phyloP scores from a whole-genome alignment of 2,888 invertebrate species.

The Aphrophora alni region DNA sequence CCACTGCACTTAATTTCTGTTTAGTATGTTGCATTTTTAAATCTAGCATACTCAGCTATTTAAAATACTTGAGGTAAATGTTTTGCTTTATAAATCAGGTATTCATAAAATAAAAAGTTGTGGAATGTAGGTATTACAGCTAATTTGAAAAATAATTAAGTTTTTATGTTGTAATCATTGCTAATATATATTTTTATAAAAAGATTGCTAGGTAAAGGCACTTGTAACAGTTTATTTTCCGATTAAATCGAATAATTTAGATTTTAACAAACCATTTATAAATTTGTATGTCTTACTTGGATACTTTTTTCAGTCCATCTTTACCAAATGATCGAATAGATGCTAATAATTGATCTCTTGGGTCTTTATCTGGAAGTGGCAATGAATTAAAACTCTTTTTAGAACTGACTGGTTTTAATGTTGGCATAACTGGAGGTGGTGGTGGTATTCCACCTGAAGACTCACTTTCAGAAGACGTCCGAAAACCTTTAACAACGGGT shows the following conservation, averaged over 20 bases:
- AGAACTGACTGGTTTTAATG: constrained; percentile 45
- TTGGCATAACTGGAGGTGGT: constrained; percentile 45
- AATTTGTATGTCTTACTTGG: neutral
- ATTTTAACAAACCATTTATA: neutral
- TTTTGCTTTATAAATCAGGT: too few species aligned
- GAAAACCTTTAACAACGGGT: constrained; percentile 32
- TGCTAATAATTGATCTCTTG: constrained; percentile 70
- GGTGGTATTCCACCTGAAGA: constrained; percentile 37
- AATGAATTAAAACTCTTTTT: constrained; percentile 39
- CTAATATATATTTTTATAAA: too few species aligned
- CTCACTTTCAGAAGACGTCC: neutral
- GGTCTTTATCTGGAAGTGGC: constrained; percentile 58
- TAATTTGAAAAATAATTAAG: too few species aligned
- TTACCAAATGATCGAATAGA: constrained; percentile 74
- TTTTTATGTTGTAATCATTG: too few species aligned
- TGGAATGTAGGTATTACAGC: too few species aligned
- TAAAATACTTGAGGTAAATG: too few species aligned
- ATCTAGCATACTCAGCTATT: too few species aligned
- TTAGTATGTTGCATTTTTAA: too few species aligned
- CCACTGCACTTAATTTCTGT: too few species aligned
- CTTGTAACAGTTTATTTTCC: neutral
- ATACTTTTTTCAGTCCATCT: constrained; percentile 25
- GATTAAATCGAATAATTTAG: neutral
- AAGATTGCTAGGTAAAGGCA: neutral
- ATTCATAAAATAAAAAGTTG: too few species aligned